Evolutionary conservation across 1,140 invertebrate genomes (phyloP).

Genomic region (Hyposmocoma kahamanoa): DNA sequence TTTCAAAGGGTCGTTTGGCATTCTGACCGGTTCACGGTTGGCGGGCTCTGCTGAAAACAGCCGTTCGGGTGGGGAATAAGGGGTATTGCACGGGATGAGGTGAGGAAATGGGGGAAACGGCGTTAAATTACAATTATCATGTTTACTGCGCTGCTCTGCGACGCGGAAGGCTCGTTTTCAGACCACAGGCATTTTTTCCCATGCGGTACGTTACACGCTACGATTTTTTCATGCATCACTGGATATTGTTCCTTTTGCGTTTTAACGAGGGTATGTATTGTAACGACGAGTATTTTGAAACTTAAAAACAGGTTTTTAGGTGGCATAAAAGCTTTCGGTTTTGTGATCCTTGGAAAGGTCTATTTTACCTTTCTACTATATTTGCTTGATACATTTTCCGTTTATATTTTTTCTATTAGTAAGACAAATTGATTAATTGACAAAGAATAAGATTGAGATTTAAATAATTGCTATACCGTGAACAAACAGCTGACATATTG

Average conservation of each 20-base stretch:
- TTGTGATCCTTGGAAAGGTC: neutral
- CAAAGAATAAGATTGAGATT: too few species aligned
- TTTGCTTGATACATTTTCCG: too few species aligned
- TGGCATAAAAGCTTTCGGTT: neutral
- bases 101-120: slow-evolving; percentile 4
- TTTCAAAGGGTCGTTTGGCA: slow-evolving; percentile 41
- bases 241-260: slow-evolving; percentile 3
- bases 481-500: too few species aligned
- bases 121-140: slow-evolving; percentile 53
- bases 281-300: neutral
- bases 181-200: slow-evolving; percentile 18
- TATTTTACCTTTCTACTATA: too few species aligned
- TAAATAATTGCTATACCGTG: too few species aligned
- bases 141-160: slow-evolving; percentile 31
- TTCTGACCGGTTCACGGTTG: slow-evolving; percentile 40
- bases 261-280: slow-evolving; percentile 4
- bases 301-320: neutral
- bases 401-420: too few species aligned
- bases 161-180: slow-evolving; percentile 17
- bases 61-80: neutral
- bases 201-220: neutral
- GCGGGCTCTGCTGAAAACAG: slow-evolving; percentile 30
- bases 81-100: slow-evolving; percentile 1
- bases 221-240: slow-evolving; percentile 8
- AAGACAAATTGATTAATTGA: too few species aligned